Conservation (phyloP, 2,113 vertebrate species). For the Microcebus ravelobensis region DNA sequence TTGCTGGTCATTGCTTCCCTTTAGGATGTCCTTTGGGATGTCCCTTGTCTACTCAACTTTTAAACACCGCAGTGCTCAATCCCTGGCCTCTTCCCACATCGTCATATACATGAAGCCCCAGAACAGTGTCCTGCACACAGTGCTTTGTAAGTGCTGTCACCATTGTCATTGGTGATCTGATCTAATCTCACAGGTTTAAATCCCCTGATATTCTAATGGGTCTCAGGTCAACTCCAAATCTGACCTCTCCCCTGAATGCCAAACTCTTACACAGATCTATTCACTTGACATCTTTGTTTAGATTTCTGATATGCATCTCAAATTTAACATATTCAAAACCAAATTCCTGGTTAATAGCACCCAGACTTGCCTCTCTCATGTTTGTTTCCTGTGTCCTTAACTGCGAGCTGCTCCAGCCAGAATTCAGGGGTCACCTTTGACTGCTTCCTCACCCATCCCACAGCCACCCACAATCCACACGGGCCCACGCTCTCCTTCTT, state of each 20-base stretch:
- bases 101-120: no score
- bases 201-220: not conserved
- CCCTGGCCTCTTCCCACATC: not conserved
- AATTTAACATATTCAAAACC: not conserved
- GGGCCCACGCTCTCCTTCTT: rapidly evolving
- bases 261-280: not conserved
- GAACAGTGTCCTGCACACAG: not conserved
- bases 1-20: not conserved
- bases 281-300: not conserved
- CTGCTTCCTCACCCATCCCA: not conserved
- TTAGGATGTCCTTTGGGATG: not conserved
- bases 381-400: not conserved
- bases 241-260: not conserved
- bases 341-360: not conserved
- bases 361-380: not conserved
- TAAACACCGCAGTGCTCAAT: not conserved
- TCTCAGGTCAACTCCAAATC: not conserved
- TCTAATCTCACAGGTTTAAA: not conserved
- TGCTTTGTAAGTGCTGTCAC: no score
- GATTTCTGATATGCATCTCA: not conserved
- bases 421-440: not conserved
- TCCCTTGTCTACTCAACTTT: no score
- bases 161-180: not conserved
- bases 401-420: not conserved
- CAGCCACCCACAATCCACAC: not conserved